Evolutionary conservation across 2,797 vertebrate species (phyloP).

Genomic region (Coreius guichenoti): DNA sequence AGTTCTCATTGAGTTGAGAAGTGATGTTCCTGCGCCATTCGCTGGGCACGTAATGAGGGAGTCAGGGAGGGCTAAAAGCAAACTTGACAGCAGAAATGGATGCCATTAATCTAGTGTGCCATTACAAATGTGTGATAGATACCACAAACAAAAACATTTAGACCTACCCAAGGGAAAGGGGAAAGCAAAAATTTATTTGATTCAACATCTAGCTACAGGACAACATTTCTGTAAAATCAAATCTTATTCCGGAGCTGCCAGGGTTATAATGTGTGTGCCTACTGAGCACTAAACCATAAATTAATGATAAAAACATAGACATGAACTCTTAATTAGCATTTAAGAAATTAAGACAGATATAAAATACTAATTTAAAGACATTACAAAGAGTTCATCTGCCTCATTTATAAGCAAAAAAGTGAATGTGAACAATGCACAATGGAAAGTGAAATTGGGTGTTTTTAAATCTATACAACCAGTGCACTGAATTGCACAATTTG

Average conservation of each 20-base stretch:
- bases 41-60: slow-evolving; percentile 37
- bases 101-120: slow-evolving; percentile 35
- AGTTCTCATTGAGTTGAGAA: slow-evolving; percentile 13
- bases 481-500: background rate
- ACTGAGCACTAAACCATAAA: slow-evolving; percentile 27
- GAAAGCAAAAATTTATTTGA: slow-evolving; percentile 44
- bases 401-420: background rate
- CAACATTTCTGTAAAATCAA: slow-evolving; percentile 38
- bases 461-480: background rate
- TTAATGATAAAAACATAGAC: slow-evolving; percentile 35
- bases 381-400: background rate
- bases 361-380: background rate
- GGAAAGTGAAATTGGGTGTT: background rate
- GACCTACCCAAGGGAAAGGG: slow-evolving; percentile 25
- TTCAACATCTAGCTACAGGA: slow-evolving; percentile 29
- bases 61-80: slow-evolving; percentile 41
- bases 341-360: background rate
- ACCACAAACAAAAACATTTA: slow-evolving; percentile 47
- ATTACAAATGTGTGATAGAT: slow-evolving; percentile 48
- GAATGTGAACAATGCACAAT: background rate
- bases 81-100: slow-evolving; percentile 42
- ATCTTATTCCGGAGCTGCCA: slow-evolving; percentile 7
- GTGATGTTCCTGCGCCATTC: slow-evolving; percentile 22
- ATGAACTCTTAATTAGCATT: slow-evolving; percentile 15
- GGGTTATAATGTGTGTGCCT: background rate